phyloP scores from a whole-genome alignment of 2,113 vertebrate species.

The Mandrillus leucophaeus region DNA sequence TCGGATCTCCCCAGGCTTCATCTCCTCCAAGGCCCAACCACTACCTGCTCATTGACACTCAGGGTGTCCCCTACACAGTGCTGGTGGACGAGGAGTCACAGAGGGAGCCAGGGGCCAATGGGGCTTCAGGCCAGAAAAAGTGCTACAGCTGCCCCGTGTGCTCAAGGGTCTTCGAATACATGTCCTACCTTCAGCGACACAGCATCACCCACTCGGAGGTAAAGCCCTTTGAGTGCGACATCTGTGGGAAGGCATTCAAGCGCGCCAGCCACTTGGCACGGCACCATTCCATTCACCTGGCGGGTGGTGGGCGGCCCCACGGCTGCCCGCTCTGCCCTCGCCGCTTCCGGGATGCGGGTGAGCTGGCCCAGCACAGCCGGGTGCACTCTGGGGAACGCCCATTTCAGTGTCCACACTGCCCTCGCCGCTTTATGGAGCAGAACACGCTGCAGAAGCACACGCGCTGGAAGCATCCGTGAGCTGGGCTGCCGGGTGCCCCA shows the following conservation, averaged over 20 bases:
- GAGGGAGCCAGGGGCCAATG: not conserved
- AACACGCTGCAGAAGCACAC: slow-evolving; percentile 89
- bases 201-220: slow-evolving; percentile 92
- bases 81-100: slow-evolving; percentile 69
- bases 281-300: slow-evolving; percentile 89
- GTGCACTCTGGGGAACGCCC: slow-evolving; percentile 91
- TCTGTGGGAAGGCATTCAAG: slow-evolving; percentile 93
- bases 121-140: slow-evolving; percentile 76
- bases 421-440: slow-evolving; percentile 89
- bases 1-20: not conserved
- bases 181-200: slow-evolving; percentile 92
- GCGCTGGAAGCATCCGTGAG: slow-evolving; percentile 86
- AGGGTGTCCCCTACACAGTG: slow-evolving; percentile 80
- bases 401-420: slow-evolving; percentile 90
- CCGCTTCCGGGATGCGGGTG: slow-evolving; percentile 89
- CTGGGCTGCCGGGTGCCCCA: not conserved
- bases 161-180: slow-evolving; percentile 90
- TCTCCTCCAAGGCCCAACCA: slow-evolving; percentile 45
- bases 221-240: slow-evolving; percentile 90
- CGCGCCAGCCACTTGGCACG: slow-evolving; percentile 91
- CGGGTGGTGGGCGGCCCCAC: slow-evolving; percentile 88
- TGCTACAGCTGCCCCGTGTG: slow-evolving; percentile 92
- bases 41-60: slow-evolving; percentile 81
- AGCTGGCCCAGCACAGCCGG: slow-evolving; percentile 90
- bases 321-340: slow-evolving; percentile 89